Base-by-base conservation (phyloP, 2,888 invertebrate genomes). In the Rhamphomyia laevipes region DNA sequence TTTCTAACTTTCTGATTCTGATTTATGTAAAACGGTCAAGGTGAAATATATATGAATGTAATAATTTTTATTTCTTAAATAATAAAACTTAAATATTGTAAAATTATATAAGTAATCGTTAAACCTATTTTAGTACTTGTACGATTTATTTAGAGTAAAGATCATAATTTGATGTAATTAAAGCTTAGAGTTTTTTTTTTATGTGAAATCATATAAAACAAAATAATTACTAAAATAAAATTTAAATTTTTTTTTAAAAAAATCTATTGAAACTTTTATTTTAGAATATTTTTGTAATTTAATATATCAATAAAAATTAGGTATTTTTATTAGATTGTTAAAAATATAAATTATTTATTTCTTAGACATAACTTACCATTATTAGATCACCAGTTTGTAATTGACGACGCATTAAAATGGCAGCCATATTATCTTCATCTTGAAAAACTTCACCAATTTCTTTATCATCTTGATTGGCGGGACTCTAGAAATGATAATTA, bases 391-490 rank as follows among this genome's bases (percentile, higher is more conserved):
- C 89, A 66, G 83, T 84, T 57, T 76, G 74, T 51, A 82, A 77
- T 66, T 91, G 88, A 59, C 82, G 82, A 63, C 88, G 80, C 66
- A 93, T 80, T 52, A 92, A 75, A 61, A 93, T 77, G 5, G 93
- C 92, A 11, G 93, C 92, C 72, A 87, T 83, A 61, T 86, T 89
- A 53, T 78, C 76, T 61, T 85, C 81, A 68, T 93, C 93, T 69
- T 93, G 92, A 71, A 87, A 93, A 41, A 88, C 77, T 55, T 89
- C 86, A 15, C 92, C 93, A 51, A 92, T 74, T 53, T 87, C 81
- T 58, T 53, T 51, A 51, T 85, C 83, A 59, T 64, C 62, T 42
- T 56, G 50, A 45, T 56, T 56, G 45, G 57, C 56, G 52, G 73
- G 61, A 64, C 75, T 74, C 82, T 84, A 75, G 17, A 70, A 27